These are phyloP conservation scores for Montipora cactus DNA, from an alignment of 64 coral and sea anemone species.

Conservation along the genomic window DNA sequence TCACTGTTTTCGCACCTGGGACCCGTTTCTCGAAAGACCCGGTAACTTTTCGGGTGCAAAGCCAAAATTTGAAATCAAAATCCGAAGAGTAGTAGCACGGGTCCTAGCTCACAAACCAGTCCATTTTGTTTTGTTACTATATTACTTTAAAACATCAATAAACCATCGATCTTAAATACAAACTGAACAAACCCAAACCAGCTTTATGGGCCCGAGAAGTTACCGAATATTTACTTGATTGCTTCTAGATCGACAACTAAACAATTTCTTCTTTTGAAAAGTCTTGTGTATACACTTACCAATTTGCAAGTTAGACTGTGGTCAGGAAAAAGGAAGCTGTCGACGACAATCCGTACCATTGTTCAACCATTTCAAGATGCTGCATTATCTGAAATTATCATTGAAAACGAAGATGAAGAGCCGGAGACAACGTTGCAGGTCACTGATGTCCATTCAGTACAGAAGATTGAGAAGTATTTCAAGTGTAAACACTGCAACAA, in stretches of 20 bases:
- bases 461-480: slow-evolving; percentile 39
- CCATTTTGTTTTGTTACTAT: too few species aligned
- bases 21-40: too few species aligned
- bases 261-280: slow-evolving; percentile 16
- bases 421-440: slow-evolving; percentile 37
- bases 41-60: too few species aligned
- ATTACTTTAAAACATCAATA: too few species aligned
- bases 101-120: too few species aligned
- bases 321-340: slow-evolving; percentile 59
- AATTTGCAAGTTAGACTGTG: slow-evolving; percentile 62
- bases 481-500: slow-evolving; percentile 48
- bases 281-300: slow-evolving; percentile 54
- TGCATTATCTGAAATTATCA: slow-evolving; percentile 29
- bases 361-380: slow-evolving; percentile 35
- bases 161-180: too few species aligned
- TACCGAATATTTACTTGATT: neutral
- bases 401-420: slow-evolving; percentile 16
- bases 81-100: too few species aligned
- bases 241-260: neutral
- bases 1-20: slow-evolving; percentile 13
- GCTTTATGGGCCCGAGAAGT: too few species aligned
- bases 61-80: too few species aligned
- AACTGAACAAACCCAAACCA: too few species aligned
- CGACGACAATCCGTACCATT: slow-evolving; percentile 34
- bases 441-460: slow-evolving; percentile 35